Conservation (phyloP, 2,113 vertebrate species). For the Osmerus eperlanus region DNA sequence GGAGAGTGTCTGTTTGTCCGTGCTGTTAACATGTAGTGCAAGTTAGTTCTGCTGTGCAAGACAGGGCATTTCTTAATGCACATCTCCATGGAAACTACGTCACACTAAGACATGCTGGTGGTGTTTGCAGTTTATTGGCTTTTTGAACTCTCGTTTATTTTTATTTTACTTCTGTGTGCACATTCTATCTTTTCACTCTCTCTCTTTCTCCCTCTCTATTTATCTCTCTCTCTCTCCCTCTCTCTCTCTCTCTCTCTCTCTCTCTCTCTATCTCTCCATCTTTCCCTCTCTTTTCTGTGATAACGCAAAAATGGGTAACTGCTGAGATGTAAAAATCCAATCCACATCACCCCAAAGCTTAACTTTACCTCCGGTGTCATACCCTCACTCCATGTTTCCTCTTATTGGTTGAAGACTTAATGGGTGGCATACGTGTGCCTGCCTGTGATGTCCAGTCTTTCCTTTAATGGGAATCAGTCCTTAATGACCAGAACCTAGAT, state of each 20-base stretch:
- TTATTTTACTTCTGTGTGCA: too few relatives aligned
- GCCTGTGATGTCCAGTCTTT: slow-evolving; percentile 38
- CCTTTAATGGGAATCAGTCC: slow-evolving; percentile 39
- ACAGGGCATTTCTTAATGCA: too few relatives aligned
- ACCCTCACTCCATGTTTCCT: slow-evolving; percentile 60
- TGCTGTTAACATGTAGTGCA: too few relatives aligned
- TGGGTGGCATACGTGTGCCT: slow-evolving; percentile 38
- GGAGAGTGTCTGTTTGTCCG: slow-evolving; percentile 26
- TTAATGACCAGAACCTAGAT: slow-evolving; percentile 39
- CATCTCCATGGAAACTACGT: slow-evolving; percentile 37
- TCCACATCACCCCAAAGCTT: slow-evolving; percentile 77
- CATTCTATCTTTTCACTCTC: too few relatives aligned
- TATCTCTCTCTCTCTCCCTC: too few relatives aligned
- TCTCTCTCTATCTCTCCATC: slow-evolving; percentile 41
- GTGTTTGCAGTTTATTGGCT: too few relatives aligned
- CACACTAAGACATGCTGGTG: too few relatives aligned
- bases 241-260: background rate
- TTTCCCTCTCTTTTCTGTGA: slow-evolving; percentile 79
- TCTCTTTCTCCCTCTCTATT: too few relatives aligned
- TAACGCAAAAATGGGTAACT: slow-evolving; percentile 82
- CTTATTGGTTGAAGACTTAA: slow-evolving; percentile 93
- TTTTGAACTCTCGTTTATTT: too few relatives aligned
- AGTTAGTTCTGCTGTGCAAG: too few relatives aligned
- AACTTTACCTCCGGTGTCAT: slow-evolving; percentile 86
- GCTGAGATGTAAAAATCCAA: slow-evolving; percentile 89